Conservation (phyloP, 2,113 vertebrate genomes). For the Dipodomys spectabilis region DNA sequence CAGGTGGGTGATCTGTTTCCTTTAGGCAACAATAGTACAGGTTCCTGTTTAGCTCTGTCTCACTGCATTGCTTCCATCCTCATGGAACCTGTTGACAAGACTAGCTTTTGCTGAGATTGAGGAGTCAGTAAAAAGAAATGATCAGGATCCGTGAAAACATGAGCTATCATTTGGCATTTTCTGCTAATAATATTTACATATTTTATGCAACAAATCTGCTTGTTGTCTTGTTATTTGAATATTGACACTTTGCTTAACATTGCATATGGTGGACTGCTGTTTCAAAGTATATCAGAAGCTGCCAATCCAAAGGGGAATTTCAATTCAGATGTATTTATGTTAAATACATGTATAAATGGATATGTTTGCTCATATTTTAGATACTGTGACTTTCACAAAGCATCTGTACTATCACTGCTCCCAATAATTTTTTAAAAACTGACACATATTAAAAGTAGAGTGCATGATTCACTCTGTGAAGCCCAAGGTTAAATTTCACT, state of each 20-base stretch:
- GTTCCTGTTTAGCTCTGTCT: constrained; percentile 53
- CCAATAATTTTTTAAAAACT: constrained; percentile 58
- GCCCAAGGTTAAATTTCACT: constrained; percentile 55
- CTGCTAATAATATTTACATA: constrained; percentile 68
- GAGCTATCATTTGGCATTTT: constrained; percentile 57
- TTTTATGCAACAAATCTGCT: constrained; percentile 70
- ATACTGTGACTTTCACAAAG: constrained; percentile 47
- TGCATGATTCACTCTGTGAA: constrained; percentile 54
- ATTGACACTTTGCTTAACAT: constrained; percentile 70
- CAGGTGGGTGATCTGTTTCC: constrained; percentile 55
- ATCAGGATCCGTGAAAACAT: constrained; percentile 46
- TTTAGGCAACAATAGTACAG: constrained; percentile 38
- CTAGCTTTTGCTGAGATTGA: background rate
- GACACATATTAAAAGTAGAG: constrained; percentile 33
- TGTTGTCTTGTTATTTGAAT: constrained; percentile 66
- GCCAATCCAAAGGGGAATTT: constrained; percentile 45
- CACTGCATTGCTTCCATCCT: background rate
- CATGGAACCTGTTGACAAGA: constrained; percentile 81
- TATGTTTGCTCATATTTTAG: constrained; percentile 58
- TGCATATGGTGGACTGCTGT: constrained; percentile 65
- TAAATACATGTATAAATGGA: constrained; percentile 58
- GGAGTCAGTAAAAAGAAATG: constrained; percentile 42
- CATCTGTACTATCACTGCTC: constrained; percentile 21
- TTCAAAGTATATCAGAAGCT: constrained; percentile 15
- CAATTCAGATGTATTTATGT: constrained; percentile 61